Evolutionary conservation across 2,888 invertebrate genomes (phyloP).

Genomic region (Dastarcus helophoroides): DNA sequence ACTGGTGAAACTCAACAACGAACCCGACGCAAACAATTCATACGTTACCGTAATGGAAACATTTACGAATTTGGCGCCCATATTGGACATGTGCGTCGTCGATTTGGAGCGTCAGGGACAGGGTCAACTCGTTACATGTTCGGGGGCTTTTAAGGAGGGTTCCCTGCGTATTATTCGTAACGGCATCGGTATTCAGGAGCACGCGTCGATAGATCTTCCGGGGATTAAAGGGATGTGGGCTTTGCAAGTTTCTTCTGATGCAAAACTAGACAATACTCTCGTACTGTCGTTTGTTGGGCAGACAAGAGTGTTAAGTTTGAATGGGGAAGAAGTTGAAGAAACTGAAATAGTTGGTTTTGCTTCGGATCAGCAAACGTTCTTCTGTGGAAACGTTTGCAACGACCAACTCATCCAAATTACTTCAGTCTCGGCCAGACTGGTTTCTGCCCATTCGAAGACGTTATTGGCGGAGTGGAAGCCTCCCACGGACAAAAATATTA

Average conservation of each 20-base stretch:
- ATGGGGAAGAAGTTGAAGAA: constrained; percentile 96
- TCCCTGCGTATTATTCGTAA: constrained; percentile 94
- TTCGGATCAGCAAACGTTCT: constrained; percentile 86
- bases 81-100: constrained; percentile 95
- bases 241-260: constrained; percentile 53
- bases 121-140: constrained; percentile 95
- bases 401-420: constrained; percentile 64
- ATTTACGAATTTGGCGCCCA: constrained; percentile 94
- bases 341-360: constrained; percentile 88
- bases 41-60: constrained; percentile 93
- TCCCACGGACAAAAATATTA: constrained; percentile 60
- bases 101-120: constrained; percentile 95
- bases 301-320: constrained; percentile 78
- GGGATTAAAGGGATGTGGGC: constrained; percentile 99
- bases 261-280: constrained; percentile 66
- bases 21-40: constrained; percentile 73
- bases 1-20: constrained; percentile 75
- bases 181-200: constrained; percentile 97
- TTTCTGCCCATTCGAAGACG: constrained; percentile 53
- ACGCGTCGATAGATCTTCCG: constrained; percentile 91
- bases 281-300: constrained; percentile 96
- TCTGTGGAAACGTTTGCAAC: constrained; percentile 79
- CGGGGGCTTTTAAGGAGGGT: constrained; percentile 95
- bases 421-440: constrained; percentile 57
- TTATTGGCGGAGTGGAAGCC: constrained; percentile 64